Conservation (phyloP, 1,140 invertebrate genomes). For the Apis laboriosa region DNA sequence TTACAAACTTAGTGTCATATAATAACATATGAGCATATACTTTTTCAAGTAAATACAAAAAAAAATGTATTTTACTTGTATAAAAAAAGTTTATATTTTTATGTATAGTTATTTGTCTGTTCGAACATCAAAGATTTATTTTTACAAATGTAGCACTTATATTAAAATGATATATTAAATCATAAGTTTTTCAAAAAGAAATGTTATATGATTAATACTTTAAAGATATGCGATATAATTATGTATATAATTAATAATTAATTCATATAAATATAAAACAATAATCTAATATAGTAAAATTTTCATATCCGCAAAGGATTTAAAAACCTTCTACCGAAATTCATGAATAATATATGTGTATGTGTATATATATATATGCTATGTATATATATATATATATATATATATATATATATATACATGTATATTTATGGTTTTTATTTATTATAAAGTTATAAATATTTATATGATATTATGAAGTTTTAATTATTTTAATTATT, state of each 20-base stretch:
- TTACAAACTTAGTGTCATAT: constrained; percentile 22
- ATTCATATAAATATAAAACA: background rate
- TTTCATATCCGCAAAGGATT: no score
- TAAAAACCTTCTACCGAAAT: no score
- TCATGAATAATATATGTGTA: no score
- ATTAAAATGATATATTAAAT: background rate
- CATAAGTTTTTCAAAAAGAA: background rate
- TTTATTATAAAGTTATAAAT: no score
- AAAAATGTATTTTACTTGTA: constrained; percentile 20
- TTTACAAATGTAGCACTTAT: constrained; percentile 48
- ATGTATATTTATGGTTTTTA: no score
- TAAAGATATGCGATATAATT: background rate
- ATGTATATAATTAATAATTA: background rate
- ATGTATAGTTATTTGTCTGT: constrained; percentile 54
- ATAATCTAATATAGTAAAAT: constrained; percentile 1
- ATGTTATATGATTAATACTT: background rate
- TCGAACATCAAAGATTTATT: constrained; percentile 62
- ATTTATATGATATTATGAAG: no score
- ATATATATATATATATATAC: no score
- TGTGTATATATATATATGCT: no score
- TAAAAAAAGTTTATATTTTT: constrained; percentile 25
- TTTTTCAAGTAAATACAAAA: background rate
- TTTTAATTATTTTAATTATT: no score
- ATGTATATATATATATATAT: no score
- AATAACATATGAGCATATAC: constrained; percentile 22